These are phyloP conservation scores for Barypeithes pellucidus DNA, from an alignment of 2,888 invertebrate species.

Conservation along the genomic window DNA sequence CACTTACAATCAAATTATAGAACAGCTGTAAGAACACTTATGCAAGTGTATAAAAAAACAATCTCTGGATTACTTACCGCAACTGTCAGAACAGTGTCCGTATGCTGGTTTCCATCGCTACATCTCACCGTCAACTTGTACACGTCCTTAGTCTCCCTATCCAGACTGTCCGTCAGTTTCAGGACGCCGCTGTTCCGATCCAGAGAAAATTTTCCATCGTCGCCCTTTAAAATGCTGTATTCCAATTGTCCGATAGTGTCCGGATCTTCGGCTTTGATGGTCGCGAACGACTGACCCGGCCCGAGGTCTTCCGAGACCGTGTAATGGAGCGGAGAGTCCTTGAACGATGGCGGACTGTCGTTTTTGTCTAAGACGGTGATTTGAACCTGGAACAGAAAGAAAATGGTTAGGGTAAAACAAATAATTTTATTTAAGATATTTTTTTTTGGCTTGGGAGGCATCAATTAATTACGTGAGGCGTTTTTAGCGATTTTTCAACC, in stretches of 20 bases:
- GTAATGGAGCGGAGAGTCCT: constrained; percentile 81
- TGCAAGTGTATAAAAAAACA: neutral
- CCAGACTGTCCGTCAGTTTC: constrained; percentile 84
- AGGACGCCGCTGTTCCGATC: constrained; percentile 83
- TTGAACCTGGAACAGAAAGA: constrained; percentile 78
- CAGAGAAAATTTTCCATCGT: constrained; percentile 80
- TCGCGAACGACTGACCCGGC: constrained; percentile 85
- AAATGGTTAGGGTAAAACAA: no score
- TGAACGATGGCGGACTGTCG: constrained; percentile 94
- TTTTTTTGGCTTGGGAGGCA: no score
- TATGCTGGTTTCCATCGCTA: constrained; percentile 90
- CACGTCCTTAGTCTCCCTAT: constrained; percentile 85
- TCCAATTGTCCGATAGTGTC: constrained; percentile 86
- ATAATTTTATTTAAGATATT: no score
- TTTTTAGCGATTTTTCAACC: no score
- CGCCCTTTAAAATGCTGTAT: constrained; percentile 81
- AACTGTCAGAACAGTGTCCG: constrained; percentile 84
- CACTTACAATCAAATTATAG: no score
- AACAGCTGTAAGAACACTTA: no score
- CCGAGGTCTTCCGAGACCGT: constrained; percentile 90
- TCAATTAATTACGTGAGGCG: no score
- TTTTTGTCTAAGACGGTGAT: constrained; percentile 92
- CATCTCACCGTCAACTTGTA: constrained; percentile 88
- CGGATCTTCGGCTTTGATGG: constrained; percentile 86
- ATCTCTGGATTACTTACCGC: constrained; percentile 74